Base-by-base conservation (phyloP, 2,888 invertebrate species). In the Tipula unca region DNA sequence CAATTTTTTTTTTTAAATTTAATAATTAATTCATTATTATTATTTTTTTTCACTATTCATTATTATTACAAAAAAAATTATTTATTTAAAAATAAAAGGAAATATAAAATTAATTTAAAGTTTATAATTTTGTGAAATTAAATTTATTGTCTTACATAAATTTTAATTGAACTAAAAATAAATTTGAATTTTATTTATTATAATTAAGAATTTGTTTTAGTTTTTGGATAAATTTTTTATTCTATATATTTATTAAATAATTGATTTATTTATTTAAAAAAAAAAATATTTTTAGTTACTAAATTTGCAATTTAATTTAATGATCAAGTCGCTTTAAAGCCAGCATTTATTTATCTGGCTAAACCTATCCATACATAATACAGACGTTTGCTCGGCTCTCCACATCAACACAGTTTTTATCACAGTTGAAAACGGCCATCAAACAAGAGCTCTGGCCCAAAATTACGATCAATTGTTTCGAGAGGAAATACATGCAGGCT, bases 121-220 rank as follows among this genome's bases (percentile, higher is more conserved):
- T 32, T 1, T 54, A 54, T 69, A 69, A 69, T 69, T 69, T 69
- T 69, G 69, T 69, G 69, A 69, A 69, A 69, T 69, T 69, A 69
- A 69, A 69, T 69, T 69, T 69, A 69, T 69, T 69, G 69, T 69
- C 69, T 69, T 69, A 69, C 69, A 69, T 69, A 69, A 69, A 69
- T 69, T 69, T 69, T 25, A 69, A 69, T 69, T 69, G 20, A 69
- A 69, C 69, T 3, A 10, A 69, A 69, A 69, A 25, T 69, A 69
- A 69, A 69, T 69, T 25, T n/a, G 20, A 25, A 1, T 36, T 69
- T 20, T 10, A 10, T 69, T 69, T 69, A n/a, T 13, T 39, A 13
- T 39, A 39, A 39, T 39, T 39, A 17, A 5, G 25, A 48, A 48
- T 6, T 48, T n/a, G n/a, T n/a, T n/a, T n/a, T 32, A 4, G 3